Evolutionary conservation across 2,113 vertebrate genomes (phyloP), one percentile per base, ranked within the genome.

Genomic region (Heterotilapia buettikoferi): DNA sequence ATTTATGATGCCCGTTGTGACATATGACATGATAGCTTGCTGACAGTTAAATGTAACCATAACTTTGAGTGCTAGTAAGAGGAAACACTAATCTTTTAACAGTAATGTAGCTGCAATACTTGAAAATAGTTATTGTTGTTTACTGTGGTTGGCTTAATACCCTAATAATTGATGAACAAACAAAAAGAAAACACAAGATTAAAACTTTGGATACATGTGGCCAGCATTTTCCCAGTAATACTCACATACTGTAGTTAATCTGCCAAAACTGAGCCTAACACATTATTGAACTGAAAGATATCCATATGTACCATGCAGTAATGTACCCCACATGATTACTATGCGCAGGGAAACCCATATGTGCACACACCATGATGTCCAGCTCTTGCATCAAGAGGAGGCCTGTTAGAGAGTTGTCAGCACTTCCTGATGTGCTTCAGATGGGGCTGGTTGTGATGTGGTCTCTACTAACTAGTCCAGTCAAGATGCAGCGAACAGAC

Each of bases 401-500:
- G 52, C 38, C 84, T 82, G 86, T 90, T 59, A 79, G 47, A 85
- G 68, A 82, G 85, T 76, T 90, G 82, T 93, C 89, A 83, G 54
- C 89, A 59, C 80, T 57, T 87, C 86, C 71, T 88, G 90, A 92
- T 93, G 66, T 8, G 59, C 88, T 85, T 93, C 91, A 93, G 88
- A 91, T 89, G 88, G 82, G 66, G 19, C 76, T 36, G 71, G 88
- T 89, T 92, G 89, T 91, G 88, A 92, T 93, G 89, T 91, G 86
- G 91, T 85, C 87, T 87, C 53, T 71, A 61, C 86, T 90, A 89
- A 92, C 82, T 66, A 59, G 87, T 88, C 63, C 80, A 86, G 86
- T 85, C 85, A 71, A 82, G 86, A 91, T 84, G 80, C 80, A 92
- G 84, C 33, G 31, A 84, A 80, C 63, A 85, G 84, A 53, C 80